Evolutionary conservation across 2,113 vertebrate genomes (phyloP), one percentile per base, ranked within the genome.

Genomic region (Marmota flaviventris): DNA sequence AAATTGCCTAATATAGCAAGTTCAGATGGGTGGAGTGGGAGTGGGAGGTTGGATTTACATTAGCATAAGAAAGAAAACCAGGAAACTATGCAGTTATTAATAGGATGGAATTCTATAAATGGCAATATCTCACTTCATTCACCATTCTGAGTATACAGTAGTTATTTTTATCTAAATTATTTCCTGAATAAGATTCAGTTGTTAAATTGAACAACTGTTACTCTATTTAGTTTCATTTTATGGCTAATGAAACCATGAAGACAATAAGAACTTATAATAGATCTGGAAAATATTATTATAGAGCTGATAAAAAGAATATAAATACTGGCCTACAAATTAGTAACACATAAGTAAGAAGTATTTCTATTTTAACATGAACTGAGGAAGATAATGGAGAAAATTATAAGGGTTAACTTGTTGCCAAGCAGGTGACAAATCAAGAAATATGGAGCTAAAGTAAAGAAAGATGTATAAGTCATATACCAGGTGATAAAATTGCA

Each of bases 161-260:
- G 89, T 93, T 96, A 97, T 98, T 98, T 98, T 97, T 97, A 95
- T 94, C 96, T 95, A 96, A 95, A 96, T 97, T 97, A 93, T 97
- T 97, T 97, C 97, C 95, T 95, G 96, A 96, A 82, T 75, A 95
- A 97, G 93, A 97, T 93, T 97, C 96, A 92, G 91, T 97, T 94
- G 97, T 97, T 96, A 96, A 96, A 96, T 95, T 89, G 96, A 97
- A 93, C 96, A 97, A 97, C 89, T 82, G 92, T 96, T 93, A 95
- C 96, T 97, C 95, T 96, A 92, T 90, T 97, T 97, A 92, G 92
- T 85, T 93, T 97, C 95, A 92, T 97, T 96, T 97, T 70, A 89
- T 92, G 95, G 93, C 92, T 98, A 95, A 98, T 96, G 92, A 96
- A 97, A 95, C 86, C 72, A 65, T 86, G 86, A 93, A 96, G 92